These are phyloP conservation scores for Rhimphoctona megacephalus DNA, from an alignment of 2,888 invertebrate genomes.

Conservation along the genomic window DNA sequence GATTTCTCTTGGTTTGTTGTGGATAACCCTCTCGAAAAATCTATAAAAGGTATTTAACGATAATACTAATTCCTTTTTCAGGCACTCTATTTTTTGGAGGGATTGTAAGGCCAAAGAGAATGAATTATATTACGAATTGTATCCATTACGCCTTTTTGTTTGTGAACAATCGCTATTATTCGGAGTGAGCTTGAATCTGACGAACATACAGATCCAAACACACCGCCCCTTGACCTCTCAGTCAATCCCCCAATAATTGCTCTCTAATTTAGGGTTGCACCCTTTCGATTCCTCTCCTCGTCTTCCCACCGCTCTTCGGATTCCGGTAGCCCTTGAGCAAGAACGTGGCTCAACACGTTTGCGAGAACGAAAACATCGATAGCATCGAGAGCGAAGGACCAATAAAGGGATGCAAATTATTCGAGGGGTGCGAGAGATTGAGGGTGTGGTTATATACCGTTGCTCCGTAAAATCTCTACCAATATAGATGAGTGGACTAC, in stretches of 20 bases:
- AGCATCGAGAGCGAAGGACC: slow-evolving; percentile 26
- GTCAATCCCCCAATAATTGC: slow-evolving; percentile 59
- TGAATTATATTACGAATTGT: neutral
- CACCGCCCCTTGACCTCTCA: slow-evolving; percentile 22
- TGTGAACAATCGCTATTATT: neutral
- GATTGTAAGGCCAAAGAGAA: neutral
- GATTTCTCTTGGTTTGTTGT: slow-evolving; percentile 21
- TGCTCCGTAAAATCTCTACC: slow-evolving; percentile 21
- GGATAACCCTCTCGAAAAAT: slow-evolving; percentile 6
- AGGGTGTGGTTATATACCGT: slow-evolving; percentile 9
- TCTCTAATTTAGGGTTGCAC: slow-evolving; percentile 60
- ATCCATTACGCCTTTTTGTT: slow-evolving; percentile 15
- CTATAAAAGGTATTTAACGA: neutral
- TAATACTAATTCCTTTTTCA: slow-evolving; percentile 8
- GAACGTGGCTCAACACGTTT: slow-evolving; percentile 6
- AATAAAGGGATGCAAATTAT: slow-evolving; percentile 49
- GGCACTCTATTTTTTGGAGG: neutral
- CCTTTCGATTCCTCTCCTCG: slow-evolving; percentile 14
- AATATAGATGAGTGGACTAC: slow-evolving; percentile 39
- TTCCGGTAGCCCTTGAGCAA: slow-evolving; percentile 13
- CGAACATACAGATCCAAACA: slow-evolving; percentile 4
- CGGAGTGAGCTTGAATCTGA: neutral
- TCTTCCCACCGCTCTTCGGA: neutral
- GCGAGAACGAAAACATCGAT: slow-evolving; percentile 56
- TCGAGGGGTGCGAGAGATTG: slow-evolving; percentile 27